A percentile compares a stretch with the other conserved stretches of the same genome.
These are phyloP conservation scores for Netta rufina DNA, from an alignment of 2,797 vertebrate genomes.

Conservation along the genomic window DNA sequence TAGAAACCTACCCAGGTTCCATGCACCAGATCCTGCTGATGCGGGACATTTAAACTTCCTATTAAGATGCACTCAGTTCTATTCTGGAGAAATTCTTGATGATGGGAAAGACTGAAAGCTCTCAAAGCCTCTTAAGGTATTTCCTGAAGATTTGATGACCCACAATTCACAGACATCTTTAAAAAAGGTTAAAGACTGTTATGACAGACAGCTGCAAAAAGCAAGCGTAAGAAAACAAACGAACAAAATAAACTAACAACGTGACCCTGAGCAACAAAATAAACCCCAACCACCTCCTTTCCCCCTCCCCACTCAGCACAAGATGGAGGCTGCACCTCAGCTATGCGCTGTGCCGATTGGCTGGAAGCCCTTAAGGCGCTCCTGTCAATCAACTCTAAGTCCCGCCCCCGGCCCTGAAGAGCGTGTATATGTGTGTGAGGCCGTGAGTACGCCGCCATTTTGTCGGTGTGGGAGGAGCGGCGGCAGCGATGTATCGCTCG, in stretches of 20 bases:
- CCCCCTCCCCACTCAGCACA: not conserved
- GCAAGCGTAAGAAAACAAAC: accelerated
- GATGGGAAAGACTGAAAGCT: accelerated
- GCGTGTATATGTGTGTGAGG: accelerated
- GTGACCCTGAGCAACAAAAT: accelerated
- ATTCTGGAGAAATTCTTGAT: not conserved
- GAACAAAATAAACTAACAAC: no score
- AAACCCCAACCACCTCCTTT: not conserved
- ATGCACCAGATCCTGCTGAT: no score
- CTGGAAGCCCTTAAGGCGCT: accelerated
- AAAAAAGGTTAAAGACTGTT: no score
- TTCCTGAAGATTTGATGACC: not conserved
- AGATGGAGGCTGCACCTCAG: not conserved
- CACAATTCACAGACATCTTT: not conserved
- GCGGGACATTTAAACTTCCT: no score
- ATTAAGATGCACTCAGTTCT: not conserved
- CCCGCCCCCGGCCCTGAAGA: not conserved
- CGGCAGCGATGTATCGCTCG: accelerated
- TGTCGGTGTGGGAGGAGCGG: accelerated
- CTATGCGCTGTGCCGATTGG: not conserved
- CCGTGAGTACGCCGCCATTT: not conserved
- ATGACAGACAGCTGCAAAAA: accelerated
- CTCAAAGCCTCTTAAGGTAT: accelerated
- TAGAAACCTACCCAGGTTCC: not conserved
- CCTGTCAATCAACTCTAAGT: not conserved